A percentile compares a stretch with the other conserved stretches of the same genome.
Evolutionary conservation across 1,140 invertebrate species (phyloP).

Genomic region (Palaemon carinicauda): DNA sequence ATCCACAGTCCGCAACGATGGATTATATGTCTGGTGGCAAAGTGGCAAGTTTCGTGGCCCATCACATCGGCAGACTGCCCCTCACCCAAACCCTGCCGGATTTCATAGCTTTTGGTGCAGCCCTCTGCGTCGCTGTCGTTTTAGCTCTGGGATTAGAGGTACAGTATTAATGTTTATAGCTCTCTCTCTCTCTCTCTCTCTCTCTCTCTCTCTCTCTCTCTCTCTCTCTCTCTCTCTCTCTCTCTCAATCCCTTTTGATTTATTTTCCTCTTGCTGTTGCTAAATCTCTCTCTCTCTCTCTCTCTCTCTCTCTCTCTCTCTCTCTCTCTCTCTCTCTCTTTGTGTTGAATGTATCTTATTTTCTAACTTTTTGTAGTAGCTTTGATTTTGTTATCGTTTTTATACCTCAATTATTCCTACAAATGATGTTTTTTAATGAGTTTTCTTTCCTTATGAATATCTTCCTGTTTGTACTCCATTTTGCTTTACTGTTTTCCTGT

Average conservation of each 20-base stretch:
- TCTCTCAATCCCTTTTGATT: neutral
- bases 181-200: neutral
- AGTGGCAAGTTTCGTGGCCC: slow-evolving; percentile 19
- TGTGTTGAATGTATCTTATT: neutral
- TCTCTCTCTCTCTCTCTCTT: neutral
- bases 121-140: slow-evolving; percentile 33
- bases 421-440: no score
- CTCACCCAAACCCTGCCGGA: neutral
- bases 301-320: neutral
- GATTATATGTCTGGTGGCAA: slow-evolving; percentile 39
- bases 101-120: slow-evolving; percentile 37
- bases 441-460: no score
- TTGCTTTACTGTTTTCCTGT: no score
- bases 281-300: neutral
- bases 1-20: slow-evolving; percentile 35
- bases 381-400: no score
- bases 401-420: no score
- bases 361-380: no score
- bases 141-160: slow-evolving; percentile 36
- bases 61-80: neutral
- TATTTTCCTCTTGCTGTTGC: no score
- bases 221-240: slow-evolving; percentile 11
- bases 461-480: no score
- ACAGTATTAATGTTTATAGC: no score
- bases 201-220: slow-evolving; percentile 14